These are phyloP conservation scores for Probosciger aterrimus DNA, from an alignment of 2,113 vertebrate species.

Conservation along the genomic window DNA sequence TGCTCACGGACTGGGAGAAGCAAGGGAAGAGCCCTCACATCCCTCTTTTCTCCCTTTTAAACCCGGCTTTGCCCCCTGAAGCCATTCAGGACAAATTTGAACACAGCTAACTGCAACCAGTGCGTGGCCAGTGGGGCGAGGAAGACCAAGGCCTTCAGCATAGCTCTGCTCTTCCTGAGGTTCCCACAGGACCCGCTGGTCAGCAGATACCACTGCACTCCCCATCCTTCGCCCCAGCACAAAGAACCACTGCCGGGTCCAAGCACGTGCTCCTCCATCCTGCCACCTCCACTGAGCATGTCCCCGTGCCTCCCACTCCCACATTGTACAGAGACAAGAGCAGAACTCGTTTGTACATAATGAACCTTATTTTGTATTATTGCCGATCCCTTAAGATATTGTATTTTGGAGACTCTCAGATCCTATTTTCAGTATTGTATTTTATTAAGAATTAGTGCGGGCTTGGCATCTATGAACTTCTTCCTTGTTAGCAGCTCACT, in stretches of 20 bases:
- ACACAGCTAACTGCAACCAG: not conserved
- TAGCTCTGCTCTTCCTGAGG: not conserved
- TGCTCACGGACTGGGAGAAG: not conserved
- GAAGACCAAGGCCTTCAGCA: not conserved
- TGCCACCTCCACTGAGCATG: not conserved
- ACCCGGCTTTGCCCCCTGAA: not conserved
- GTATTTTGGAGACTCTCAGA: constrained; percentile 78
- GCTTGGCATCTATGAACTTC: constrained; percentile 70
- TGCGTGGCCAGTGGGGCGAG: not conserved
- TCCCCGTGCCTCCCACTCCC: constrained; percentile 44
- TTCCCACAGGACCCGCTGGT: not conserved
- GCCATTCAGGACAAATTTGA: constrained; percentile 13
- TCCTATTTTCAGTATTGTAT: constrained; percentile 80
- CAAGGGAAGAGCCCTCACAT: not conserved
- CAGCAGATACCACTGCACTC: constrained; percentile 44
- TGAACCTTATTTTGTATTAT: constrained; percentile 86
- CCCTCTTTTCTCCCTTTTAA: constrained; percentile 28
- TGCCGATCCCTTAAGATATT: constrained; percentile 79
- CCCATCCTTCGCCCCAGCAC: not conserved
- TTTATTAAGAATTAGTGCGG: constrained; percentile 80
- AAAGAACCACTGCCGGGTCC: constrained; percentile 62
- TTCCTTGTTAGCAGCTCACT: constrained; percentile 24
- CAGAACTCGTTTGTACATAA: constrained; percentile 85
- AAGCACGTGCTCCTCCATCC: not conserved
- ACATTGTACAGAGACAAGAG: constrained; percentile 80